These are phyloP conservation scores for Leptobrachium ailaonicum DNA, from an alignment of 2,113 vertebrate species.

Conservation along the genomic window DNA sequence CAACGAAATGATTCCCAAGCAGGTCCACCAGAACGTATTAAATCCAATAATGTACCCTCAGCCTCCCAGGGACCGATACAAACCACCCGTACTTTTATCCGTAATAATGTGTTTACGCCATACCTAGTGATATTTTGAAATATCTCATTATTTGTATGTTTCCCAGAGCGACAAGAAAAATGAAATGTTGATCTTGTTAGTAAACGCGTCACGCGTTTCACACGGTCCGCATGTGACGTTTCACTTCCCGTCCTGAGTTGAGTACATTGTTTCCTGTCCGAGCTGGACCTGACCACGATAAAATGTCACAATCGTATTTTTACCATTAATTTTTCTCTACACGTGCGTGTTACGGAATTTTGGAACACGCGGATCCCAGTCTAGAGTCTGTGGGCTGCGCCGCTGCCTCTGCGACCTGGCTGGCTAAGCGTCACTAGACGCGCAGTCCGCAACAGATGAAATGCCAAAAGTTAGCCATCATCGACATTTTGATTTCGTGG, in stretches of 20 bases:
- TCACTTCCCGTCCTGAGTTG: neutral
- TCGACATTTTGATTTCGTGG: too few relatives aligned
- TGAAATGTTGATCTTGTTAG: conserved; percentile 29
- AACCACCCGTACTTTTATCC: neutral
- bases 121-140: conserved; percentile 16
- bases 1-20: neutral
- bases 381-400: too few relatives aligned
- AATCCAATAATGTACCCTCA: neutral
- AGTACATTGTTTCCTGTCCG: neutral
- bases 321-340: neutral
- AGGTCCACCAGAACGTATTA: neutral
- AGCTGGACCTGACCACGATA: neutral
- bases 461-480: too few relatives aligned
- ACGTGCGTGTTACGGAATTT: neutral
- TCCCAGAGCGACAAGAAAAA: conserved; percentile 30
- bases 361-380: too few relatives aligned
- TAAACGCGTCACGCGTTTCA: neutral
- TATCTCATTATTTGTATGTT: conserved; percentile 6
- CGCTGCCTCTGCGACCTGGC: too few relatives aligned
- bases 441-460: too few relatives aligned
- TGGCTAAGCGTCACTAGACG: too few relatives aligned
- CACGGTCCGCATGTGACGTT: neutral
- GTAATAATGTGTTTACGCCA: conserved; percentile 13
- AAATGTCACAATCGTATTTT: neutral
- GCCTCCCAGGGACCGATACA: conserved; percentile 11